Percentiles rank a stretch among this genome's conserved stretches.
phyloP scores from a whole-genome alignment of 2,113 vertebrate species.

The Neoarius graeffei region DNA sequence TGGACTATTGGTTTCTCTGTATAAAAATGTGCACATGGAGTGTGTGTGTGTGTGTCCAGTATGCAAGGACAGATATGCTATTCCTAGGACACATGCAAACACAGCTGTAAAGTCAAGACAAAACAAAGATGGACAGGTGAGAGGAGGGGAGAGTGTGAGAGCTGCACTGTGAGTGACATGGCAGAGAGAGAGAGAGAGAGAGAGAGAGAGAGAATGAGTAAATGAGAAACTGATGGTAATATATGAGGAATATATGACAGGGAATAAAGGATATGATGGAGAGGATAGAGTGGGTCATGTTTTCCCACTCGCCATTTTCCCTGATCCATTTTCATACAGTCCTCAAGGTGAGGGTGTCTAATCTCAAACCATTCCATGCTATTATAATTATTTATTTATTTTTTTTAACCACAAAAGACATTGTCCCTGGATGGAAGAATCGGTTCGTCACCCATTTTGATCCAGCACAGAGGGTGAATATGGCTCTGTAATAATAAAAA shows the following conservation, averaged over 20 bases:
- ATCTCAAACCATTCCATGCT: neutral
- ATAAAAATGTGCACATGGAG: slow-evolving; percentile 18
- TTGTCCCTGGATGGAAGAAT: neutral
- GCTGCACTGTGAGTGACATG: neutral
- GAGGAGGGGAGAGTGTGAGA: slow-evolving; percentile 1
- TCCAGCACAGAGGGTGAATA: neutral
- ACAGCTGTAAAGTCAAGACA: neutral
- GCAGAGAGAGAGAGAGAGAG: neutral
- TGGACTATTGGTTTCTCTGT: neutral
- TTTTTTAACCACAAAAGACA: neutral
- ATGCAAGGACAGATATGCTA: neutral
- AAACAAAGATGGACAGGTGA: slow-evolving; percentile 15
- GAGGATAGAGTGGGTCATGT: neutral
- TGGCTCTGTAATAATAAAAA: neutral
- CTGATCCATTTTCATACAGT: neutral
- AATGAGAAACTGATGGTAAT: neutral
- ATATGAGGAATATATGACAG: neutral
- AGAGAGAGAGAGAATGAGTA: neutral
- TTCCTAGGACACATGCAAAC: neutral
- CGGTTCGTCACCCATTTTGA: neutral
- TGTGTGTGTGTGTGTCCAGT: neutral
- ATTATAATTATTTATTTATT: too few species aligned
- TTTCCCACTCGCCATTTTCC: neutral
- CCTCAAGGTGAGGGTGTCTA: neutral
- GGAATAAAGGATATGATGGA: neutral